These are phyloP conservation scores for Theristicus caerulescens DNA, from an alignment of 2,113 vertebrate species.

Conservation along the genomic window DNA sequence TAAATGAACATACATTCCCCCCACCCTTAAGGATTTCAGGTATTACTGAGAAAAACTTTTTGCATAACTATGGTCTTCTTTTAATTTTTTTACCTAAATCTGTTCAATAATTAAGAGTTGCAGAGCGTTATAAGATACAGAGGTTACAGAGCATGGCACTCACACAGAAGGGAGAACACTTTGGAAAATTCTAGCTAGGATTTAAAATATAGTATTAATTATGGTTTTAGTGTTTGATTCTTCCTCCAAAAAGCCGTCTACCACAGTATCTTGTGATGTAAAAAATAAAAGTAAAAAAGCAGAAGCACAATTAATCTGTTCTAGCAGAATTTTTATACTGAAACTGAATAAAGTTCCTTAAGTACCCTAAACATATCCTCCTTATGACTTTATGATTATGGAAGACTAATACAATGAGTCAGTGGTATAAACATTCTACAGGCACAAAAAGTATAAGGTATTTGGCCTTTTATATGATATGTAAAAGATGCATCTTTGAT, in stretches of 20 bases:
- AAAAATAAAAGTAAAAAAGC: neutral
- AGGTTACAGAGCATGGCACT: neutral
- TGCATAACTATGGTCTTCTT: accelerated
- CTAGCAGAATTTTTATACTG: neutral
- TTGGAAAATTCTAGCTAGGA: neutral
- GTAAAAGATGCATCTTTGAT: neutral
- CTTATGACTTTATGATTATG: neutral
- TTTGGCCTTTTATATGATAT: neutral
- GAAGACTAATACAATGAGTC: neutral
- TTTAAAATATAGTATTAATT: neutral
- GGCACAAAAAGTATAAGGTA: neutral
- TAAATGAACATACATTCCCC: neutral
- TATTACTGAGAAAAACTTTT: neutral
- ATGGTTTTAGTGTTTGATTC: neutral
- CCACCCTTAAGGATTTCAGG: neutral
- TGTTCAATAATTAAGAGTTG: neutral
- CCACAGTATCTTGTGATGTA: no score
- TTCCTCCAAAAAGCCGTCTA: neutral
- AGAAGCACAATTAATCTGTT: neutral
- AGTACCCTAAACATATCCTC: neutral
- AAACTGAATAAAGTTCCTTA: neutral
- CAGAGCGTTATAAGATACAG: neutral
- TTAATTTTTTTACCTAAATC: neutral
- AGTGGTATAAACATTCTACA: neutral
- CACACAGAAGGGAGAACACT: neutral